Percentiles rank a stretch among this genome's conserved stretches.
Conservation (phyloP, 2,113 vertebrate species). For the Prionailurus bengalensis region DNA sequence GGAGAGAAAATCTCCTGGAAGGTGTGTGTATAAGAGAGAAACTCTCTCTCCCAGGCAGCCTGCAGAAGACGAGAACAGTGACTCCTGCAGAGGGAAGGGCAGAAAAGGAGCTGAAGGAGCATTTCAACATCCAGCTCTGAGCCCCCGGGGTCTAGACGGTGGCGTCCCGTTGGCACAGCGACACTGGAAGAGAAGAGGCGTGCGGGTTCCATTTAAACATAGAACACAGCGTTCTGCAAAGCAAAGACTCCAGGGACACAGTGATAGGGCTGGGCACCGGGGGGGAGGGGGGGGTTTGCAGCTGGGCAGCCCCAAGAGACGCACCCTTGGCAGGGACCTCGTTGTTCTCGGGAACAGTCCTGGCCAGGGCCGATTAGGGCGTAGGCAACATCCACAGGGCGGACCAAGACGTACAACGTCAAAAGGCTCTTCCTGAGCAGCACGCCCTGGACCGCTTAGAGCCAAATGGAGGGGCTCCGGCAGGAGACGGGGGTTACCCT, state of each 20-base stretch:
- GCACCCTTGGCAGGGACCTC: not conserved
- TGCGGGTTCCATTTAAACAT: not conserved
- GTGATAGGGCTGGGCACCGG: rapidly evolving
- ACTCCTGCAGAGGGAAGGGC: not conserved
- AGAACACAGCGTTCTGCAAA: not conserved
- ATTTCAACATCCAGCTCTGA: not conserved
- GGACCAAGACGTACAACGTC: not conserved
- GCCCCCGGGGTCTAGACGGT: not conserved
- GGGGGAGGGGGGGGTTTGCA: rapidly evolving
- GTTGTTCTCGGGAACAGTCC: not conserved
- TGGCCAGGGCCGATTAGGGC: rapidly evolving
- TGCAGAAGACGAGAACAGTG: not conserved
- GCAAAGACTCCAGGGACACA: not conserved
- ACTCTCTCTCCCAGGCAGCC: not conserved
- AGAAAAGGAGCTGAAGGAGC: not conserved
- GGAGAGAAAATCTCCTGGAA: not conserved
- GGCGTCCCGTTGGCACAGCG: not conserved
- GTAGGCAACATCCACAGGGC: not conserved
- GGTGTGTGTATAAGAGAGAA: rapidly evolving
- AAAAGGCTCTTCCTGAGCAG: not conserved
- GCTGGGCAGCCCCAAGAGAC: not conserved
- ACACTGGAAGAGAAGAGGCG: rapidly evolving
- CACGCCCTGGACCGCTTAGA: not conserved
- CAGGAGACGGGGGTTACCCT: not conserved
- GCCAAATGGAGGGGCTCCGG: not conserved